Evolutionary conservation across 2,113 vertebrate genomes (phyloP).

Genomic region (Spermophilus dauricus): DNA sequence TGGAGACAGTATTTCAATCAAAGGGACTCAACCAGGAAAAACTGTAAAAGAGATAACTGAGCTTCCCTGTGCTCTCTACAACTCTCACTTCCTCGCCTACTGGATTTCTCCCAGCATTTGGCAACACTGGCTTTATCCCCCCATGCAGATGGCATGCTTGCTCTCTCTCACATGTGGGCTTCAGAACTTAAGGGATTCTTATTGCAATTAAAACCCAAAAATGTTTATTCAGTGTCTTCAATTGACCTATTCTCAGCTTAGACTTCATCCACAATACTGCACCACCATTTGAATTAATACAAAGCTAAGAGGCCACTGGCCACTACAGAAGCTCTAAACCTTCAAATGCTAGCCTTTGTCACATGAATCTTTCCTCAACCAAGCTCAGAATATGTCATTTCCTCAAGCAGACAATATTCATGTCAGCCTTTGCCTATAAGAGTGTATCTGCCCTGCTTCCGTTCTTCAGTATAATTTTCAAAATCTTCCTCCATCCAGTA

Average conservation of each 20-base stretch:
- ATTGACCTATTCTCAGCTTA: neutral
- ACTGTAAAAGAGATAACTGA: neutral
- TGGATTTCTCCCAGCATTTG: neutral
- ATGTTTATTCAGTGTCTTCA: neutral
- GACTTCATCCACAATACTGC: neutral
- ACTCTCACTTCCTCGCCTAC: slow-evolving; percentile 6
- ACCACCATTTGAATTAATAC: neutral
- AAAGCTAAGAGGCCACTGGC: neutral
- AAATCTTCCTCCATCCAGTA: neutral
- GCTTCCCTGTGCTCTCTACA: neutral
- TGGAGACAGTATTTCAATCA: neutral
- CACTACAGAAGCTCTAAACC: neutral
- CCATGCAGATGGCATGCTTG: neutral
- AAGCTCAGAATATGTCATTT: neutral
- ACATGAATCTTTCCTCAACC: neutral
- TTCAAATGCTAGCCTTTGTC: neutral
- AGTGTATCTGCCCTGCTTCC: accelerated
- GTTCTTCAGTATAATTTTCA: neutral
- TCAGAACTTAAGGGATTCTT: neutral
- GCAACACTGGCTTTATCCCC: no score
- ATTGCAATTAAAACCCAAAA: neutral
- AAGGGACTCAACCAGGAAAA: neutral
- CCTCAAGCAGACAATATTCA: accelerated
- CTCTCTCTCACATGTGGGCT: neutral
- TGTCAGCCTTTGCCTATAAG: neutral